These are phyloP conservation scores for Cremastobaeus sp. DNA, from an alignment of 2,888 invertebrate species.

Conservation along the genomic window DNA sequence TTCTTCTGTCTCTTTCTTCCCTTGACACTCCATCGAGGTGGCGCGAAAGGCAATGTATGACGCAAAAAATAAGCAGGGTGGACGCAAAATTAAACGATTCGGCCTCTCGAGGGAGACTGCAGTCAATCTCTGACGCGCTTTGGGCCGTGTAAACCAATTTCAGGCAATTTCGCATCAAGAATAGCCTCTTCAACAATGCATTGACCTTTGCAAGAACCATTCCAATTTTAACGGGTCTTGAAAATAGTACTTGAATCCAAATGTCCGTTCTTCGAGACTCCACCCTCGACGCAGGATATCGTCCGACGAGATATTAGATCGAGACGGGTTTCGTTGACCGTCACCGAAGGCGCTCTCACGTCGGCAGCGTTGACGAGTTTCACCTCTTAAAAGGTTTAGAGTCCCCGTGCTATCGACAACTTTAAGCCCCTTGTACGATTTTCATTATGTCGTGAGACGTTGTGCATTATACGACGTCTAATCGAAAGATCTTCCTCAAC, in stretches of 20 bases:
- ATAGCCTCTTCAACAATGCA: slow-evolving; percentile 77
- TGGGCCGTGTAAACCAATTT: slow-evolving; percentile 78
- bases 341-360: slow-evolving; percentile 26
- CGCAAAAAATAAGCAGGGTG: slow-evolving; percentile 20
- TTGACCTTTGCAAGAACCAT: slow-evolving; percentile 75
- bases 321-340: slow-evolving; percentile 64
- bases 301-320: slow-evolving; percentile 64
- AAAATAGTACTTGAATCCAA: slow-evolving; percentile 61
- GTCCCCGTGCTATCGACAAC: slow-evolving; percentile 30
- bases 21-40: slow-evolving; percentile 12
- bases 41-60: slow-evolving; percentile 2
- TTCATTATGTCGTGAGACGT: slow-evolving; percentile 46
- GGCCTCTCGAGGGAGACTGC: slow-evolving; percentile 64
- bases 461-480: slow-evolving; percentile 47
- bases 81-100: slow-evolving; percentile 69
- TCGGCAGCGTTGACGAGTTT: slow-evolving; percentile 34
- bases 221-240: slow-evolving; percentile 75
- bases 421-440: slow-evolving; percentile 52
- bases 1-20: not conserved
- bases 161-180: slow-evolving; percentile 78
- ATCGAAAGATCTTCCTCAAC: too few species aligned
- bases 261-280: slow-evolving; percentile 52
- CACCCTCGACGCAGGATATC: slow-evolving; percentile 41
- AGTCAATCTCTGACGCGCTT: slow-evolving; percentile 75
- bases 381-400: slow-evolving; percentile 46